These are phyloP conservation scores for Hyperoplus immaculatus DNA, from an alignment of 2,797 vertebrate species.

Conservation along the genomic window DNA sequence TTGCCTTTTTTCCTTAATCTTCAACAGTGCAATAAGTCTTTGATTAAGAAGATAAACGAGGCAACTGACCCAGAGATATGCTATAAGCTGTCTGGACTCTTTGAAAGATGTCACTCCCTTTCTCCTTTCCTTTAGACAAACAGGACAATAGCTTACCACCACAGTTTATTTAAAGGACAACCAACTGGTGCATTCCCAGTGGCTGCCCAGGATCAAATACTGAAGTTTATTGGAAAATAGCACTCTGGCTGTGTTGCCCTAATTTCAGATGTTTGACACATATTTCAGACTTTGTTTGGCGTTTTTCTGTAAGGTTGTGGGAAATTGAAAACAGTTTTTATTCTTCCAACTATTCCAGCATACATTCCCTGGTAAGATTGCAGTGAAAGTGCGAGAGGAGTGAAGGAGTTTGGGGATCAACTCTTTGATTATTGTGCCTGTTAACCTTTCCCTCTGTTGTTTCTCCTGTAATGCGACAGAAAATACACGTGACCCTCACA, in stretches of 20 bases:
- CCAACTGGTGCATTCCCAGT: neutral
- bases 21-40: neutral
- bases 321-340: too few relatives aligned
- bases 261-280: neutral
- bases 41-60: neutral
- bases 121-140: neutral
- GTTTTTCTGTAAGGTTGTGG: neutral
- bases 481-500: neutral
- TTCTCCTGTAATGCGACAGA: slow-evolving; percentile 16
- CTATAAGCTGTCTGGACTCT: neutral
- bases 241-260: slow-evolving; percentile 1
- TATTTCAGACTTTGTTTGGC: neutral
- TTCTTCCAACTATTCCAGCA: neutral
- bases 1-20: slow-evolving; percentile 11
- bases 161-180: neutral
- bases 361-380: neutral
- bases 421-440: neutral
- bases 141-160: neutral
- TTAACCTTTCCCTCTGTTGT: neutral
- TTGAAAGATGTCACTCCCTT: neutral
- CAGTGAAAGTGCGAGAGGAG: neutral
- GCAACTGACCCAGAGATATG: neutral
- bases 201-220: neutral
- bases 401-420: neutral
- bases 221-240: neutral